Evolutionary conservation across 2,888 invertebrate species (phyloP), one percentile per base, ranked within the genome.

Genomic region (Meteorus colon): DNA sequence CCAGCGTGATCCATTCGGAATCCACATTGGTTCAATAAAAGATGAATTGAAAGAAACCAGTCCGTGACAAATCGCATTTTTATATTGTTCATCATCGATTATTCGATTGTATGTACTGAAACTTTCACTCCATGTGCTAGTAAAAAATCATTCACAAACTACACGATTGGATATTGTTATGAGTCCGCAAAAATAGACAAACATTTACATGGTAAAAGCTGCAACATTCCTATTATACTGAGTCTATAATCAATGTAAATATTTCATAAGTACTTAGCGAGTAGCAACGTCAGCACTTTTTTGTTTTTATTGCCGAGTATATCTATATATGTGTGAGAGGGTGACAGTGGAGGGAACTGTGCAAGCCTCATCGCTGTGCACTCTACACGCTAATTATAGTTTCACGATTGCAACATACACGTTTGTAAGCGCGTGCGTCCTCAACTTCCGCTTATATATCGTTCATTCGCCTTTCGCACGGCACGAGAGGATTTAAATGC

Each of bases 301-400:
- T n/a, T n/a, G 16, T n/a, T 48, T 48, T 48, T 24, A 55, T 55
- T 55, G 8, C 19, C 55, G 8, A 48, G 24, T 19, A 19, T 24
- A 8, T 19, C 5, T 55, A 4, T 55, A 55, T 19, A 55, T 19
- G 19, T 19, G 19, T 24, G 55, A 8, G 8, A 19, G 8, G n/a
- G 10, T 4, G 19, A 55, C 8, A 24, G 19, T 3, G 14, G 16
- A n/a, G 4, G 16, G 2, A 16, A 48, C n/a, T 16, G n/a, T 14
- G 48, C n/a, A 48, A n/a, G 63, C 60, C 24, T 68, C 69, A 41
- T 71, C 60, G 55, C 34, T 41, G 71, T 60, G 68, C 68, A 66
- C 75, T 55, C 19, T 19, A 19, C 60, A 62, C 75, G 67, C 62
- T 65, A 71, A 66, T 65, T 67, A 66, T 66, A 69, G 68, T 59